Conservation (phyloP, 2,888 invertebrate species). For the Orthosia cruda region DNA sequence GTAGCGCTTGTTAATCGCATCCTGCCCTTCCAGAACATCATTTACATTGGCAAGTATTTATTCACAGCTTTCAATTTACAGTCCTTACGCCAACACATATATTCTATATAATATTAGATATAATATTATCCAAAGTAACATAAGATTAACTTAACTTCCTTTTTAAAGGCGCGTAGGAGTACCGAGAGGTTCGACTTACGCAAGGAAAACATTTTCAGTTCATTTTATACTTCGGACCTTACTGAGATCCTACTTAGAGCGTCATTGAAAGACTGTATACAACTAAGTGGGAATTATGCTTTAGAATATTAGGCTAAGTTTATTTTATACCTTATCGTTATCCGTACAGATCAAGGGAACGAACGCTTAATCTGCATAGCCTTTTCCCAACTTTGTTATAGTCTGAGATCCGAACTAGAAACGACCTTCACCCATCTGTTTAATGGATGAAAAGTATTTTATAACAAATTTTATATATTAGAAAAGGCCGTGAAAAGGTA, state of each 20-base stretch:
- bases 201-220: conserved; percentile 4
- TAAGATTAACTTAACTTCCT: not conserved
- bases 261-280: not conserved
- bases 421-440: too few relatives aligned
- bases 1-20: too few relatives aligned
- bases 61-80: not conserved
- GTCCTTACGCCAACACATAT: not conserved
- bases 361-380: too few relatives aligned
- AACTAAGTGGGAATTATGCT: not conserved
- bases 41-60: not conserved
- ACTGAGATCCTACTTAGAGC: not conserved
- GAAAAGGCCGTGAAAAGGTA: too few relatives aligned
- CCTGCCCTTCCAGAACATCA: too few relatives aligned
- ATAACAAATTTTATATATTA: too few relatives aligned
- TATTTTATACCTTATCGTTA: too few relatives aligned
- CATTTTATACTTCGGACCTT: not conserved
- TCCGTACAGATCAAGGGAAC: too few relatives aligned
- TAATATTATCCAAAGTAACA: not conserved
- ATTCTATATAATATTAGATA: not conserved
- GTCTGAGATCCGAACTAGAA: too few relatives aligned
- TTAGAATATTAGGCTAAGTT: not conserved
- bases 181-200: conserved; percentile 12
- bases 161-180: conserved; percentile 24
- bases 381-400: too few relatives aligned
- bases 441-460: too few relatives aligned